These are phyloP conservation scores for Oncopodura yosiiana DNA, from an alignment of 1,140 invertebrate species.

Conservation along the genomic window DNA sequence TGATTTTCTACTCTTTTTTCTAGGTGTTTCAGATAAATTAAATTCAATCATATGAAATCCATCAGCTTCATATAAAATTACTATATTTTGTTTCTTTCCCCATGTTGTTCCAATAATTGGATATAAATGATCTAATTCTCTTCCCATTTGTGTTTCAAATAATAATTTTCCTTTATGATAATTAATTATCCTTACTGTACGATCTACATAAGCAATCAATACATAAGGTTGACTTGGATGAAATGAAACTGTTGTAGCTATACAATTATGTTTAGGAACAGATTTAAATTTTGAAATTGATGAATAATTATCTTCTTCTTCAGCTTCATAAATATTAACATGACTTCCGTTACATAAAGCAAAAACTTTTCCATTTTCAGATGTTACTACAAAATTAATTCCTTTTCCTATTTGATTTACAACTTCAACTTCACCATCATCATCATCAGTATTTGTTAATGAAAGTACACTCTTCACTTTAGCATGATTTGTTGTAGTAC, in stretches of 20 bases:
- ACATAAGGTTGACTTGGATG: slow-evolving; percentile 18
- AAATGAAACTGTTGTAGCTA: slow-evolving; percentile 12
- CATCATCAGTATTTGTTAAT: neutral
- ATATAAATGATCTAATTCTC: slow-evolving; percentile 16
- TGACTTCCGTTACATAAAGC: neutral
- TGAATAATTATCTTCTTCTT: neutral
- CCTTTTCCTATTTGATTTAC: no score
- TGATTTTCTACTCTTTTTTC: slow-evolving; percentile 12
- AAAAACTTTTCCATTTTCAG: neutral
- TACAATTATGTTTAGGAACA: slow-evolving; percentile 11
- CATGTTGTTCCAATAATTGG: slow-evolving; percentile 24
- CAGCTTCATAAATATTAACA: neutral
- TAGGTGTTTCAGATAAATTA: no score
- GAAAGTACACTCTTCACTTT: neutral
- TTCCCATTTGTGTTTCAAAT: neutral
- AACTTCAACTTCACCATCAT: no score
- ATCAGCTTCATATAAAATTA: slow-evolving; percentile 21
- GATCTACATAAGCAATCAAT: slow-evolving; percentile 25
- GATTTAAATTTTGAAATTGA: no score
- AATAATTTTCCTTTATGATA: slow-evolving; percentile 10
- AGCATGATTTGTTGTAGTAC: neutral
- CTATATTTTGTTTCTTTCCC: slow-evolving; percentile 12
- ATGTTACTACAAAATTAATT: slow-evolving; percentile 1
- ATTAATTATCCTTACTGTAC: slow-evolving; percentile 22
- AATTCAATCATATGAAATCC: slow-evolving; percentile 24